Evolutionary conservation across 2,888 invertebrate species (phyloP).

Genomic region (Agriopis marginaria): DNA sequence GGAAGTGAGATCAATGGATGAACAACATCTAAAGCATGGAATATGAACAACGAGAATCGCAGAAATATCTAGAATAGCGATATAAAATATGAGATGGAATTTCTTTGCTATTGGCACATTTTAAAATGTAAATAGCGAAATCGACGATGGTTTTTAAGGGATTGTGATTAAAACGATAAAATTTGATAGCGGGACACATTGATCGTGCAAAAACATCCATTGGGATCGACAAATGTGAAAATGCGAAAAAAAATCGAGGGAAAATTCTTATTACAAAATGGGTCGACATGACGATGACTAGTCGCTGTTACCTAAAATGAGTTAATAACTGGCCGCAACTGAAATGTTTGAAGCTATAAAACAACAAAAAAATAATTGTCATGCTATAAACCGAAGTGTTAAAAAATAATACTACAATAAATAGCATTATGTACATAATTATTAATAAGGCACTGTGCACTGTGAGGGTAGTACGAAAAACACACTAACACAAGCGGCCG

Average conservation of each 20-base stretch:
- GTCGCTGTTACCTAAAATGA: constrained; percentile 18
- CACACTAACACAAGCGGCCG: constrained; percentile 30
- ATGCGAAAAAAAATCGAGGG: neutral
- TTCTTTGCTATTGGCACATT: neutral
- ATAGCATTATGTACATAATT: constrained; percentile 45
- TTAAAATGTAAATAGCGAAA: constrained; percentile 2
- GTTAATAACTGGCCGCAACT: constrained; percentile 29
- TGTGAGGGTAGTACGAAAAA: constrained; percentile 48
- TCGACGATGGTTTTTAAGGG: neutral
- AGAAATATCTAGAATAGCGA: neutral
- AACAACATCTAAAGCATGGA: constrained; percentile 21
- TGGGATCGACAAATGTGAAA: neutral
- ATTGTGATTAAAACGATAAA: neutral
- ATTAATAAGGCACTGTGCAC: constrained; percentile 49
- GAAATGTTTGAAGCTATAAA: constrained; percentile 48
- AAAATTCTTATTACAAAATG: neutral
- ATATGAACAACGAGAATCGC: neutral
- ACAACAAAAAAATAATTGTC: constrained; percentile 31
- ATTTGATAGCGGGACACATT: constrained; percentile 2
- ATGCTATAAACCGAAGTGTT: constrained; percentile 44
- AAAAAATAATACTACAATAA: constrained; percentile 37
- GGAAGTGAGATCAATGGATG: constrained; percentile 4
- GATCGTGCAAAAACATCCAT: constrained; percentile 16
- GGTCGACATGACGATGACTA: constrained; percentile 10
- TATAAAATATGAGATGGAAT: neutral